Base-by-base conservation (phyloP, 2,888 invertebrate species). In the Caenorhabditis sp. region DNA sequence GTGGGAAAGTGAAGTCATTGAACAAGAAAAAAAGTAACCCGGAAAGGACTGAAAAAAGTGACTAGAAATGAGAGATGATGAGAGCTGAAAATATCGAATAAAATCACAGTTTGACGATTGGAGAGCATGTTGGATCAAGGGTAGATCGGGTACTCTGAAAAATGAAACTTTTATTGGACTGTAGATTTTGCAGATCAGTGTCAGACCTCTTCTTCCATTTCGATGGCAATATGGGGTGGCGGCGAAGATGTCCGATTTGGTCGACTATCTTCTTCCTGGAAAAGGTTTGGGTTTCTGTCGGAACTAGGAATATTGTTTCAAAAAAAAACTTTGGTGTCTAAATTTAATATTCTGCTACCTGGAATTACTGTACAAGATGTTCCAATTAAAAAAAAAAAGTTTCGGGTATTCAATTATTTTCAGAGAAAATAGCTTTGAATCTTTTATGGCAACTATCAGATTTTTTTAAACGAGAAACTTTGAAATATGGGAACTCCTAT, bases 171-270 rank as follows among this genome's bases (percentile, higher is more conserved):
- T 26, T 26, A 21, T 53, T 57, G 14, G 17, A n/a, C n/a, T 43
- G 12, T 3, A 14, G 14, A 43, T 17, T 14, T 7, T 43, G 43
- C n/a, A 38, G n/a, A 36, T 7, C 36, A 20, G 20, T 4, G 26
- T 31, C 31, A 7, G 31, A 56, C 26, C 57, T 17, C 25, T 4
- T 62, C 61, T n/a, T 72, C 72, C 31, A 72, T 72, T 31, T 67
- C 36, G 23, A 72, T 72, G 0, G 65, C 68, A 27, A 61, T 36
- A 36, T 72, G 67, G 4, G 67, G n/a, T 4, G 64, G 64, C 4
- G 72, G 65, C n/a, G n/a, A n/a, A 2, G 65, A 21, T 38, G 23
- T 59, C 65, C 50, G 64, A 63, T 56, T 63, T 4, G 43, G 59
- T 72, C 8, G 72, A 68, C 59, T 59, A 31, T 31, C 31, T 43